Evolutionary conservation across 2,888 invertebrate genomes (phyloP).

Genomic region (Alsophila aescularia): DNA sequence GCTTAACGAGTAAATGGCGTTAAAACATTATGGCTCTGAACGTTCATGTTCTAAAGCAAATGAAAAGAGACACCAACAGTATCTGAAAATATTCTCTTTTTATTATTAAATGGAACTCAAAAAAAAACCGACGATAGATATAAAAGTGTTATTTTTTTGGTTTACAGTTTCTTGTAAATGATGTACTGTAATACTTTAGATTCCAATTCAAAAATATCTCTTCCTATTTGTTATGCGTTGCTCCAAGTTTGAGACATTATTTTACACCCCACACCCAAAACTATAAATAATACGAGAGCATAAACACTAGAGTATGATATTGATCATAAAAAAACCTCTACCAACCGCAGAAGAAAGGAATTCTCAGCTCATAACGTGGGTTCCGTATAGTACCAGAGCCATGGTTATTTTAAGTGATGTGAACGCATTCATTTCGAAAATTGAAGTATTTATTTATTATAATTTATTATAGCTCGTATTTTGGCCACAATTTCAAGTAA

Average conservation of each 20-base stretch:
- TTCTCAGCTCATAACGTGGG: constrained; percentile 25
- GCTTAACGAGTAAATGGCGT: constrained; percentile 38
- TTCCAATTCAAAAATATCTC: no score
- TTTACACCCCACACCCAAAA: constrained; percentile 45
- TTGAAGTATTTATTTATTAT: no score
- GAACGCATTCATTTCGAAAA: no score
- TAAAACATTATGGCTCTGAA: constrained; percentile 22
- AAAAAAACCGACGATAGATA: no score
- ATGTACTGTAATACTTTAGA: neutral
- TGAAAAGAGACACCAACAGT: constrained; percentile 12
- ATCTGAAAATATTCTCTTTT: no score
- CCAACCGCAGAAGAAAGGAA: constrained; percentile 47
- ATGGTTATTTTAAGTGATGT: neutral
- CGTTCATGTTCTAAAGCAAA: constrained; percentile 7
- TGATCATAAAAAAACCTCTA: constrained; percentile 72
- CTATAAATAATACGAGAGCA: constrained; percentile 55
- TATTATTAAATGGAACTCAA: neutral
- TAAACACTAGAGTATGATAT: constrained; percentile 63
- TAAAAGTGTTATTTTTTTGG: no score
- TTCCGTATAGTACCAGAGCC: constrained; percentile 10
- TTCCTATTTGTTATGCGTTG: no score
- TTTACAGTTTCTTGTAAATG: no score
- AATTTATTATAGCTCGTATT: no score
- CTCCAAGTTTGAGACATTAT: constrained; percentile 4
- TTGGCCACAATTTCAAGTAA: no score